Evolutionary conservation across 2,113 vertebrate species (phyloP), one percentile per base, ranked within the genome.

Genomic region (Empidonax traillii): DNA sequence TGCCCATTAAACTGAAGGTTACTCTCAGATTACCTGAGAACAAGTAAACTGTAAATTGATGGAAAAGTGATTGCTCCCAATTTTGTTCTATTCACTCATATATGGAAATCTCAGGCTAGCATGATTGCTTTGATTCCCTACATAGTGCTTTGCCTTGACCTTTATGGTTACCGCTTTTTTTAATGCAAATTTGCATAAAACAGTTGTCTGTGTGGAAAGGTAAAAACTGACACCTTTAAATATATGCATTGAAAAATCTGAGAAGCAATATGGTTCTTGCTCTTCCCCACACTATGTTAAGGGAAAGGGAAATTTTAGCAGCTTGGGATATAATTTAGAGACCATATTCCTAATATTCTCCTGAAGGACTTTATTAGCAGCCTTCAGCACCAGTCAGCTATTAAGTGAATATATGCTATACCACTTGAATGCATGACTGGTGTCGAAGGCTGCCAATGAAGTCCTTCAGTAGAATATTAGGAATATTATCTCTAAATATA

Each of bases 371-470:
- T 87, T 23, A 62, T 71, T 55, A 61, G 49, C 19, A 74, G n/a
- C 10, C 10, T 63, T 81, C 0, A 0, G 23, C 28, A 51, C 0
- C 4, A 53, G 41, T 24, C 46, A 62, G 24, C 31, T 81, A 41
- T 14, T 20, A 67, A 74, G 8, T 68, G 12, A 79, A 30, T 24
- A 47, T 23, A 35, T 24, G 37, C 39, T 51, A 51, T 13, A 35
- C 1, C 9, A 59, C 49, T 69, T 53, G 28, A 62, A 49, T 24
- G 19, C 39, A 27, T 69, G 21, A 52, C 51, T 51, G 19, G 11
- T 62, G 51, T 41, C 1, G 2, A 81, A 56, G 11, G 24, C 55
- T 75, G 16, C 56, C 68, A 62, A 72, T 35, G 22, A 81, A 53
- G 11, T 51, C 2, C 0, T 6, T 58, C 56, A 30, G 58, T 46